Evolutionary conservation across 2,888 invertebrate species (phyloP).

Genomic region (Spilarctia lutea): DNA sequence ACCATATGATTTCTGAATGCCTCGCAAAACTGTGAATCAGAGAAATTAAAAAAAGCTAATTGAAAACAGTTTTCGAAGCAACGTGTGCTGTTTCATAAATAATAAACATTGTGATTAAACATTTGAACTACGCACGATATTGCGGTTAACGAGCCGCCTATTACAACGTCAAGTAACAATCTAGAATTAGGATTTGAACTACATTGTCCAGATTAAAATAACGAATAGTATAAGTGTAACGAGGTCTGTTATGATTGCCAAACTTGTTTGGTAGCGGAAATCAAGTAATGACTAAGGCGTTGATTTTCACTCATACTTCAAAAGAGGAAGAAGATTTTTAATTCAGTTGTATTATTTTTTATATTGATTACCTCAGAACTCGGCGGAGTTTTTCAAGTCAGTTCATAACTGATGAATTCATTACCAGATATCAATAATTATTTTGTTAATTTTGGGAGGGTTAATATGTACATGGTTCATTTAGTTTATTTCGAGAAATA

Average conservation of each 20-base stretch:
- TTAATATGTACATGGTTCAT: too few species aligned
- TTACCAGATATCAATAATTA: too few species aligned
- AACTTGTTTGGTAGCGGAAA: neutral
- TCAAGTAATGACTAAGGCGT: neutral
- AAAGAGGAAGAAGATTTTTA: neutral
- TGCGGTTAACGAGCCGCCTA: slow-evolving; percentile 1
- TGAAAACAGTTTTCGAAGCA: neutral
- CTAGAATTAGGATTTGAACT: neutral
- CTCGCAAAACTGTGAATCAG: neutral
- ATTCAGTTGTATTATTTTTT: neutral
- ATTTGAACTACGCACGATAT: neutral
- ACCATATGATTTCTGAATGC: neutral
- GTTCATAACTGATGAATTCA: too few species aligned
- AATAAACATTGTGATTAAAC: neutral
- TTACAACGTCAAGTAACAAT: neutral
- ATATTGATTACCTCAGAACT: too few species aligned
- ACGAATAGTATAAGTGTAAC: neutral
- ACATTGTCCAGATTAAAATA: neutral
- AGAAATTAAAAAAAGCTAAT: neutral
- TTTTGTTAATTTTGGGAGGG: too few species aligned
- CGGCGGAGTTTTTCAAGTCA: too few species aligned
- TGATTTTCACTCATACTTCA: neutral
- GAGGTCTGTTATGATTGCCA: neutral
- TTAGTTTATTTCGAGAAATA: too few species aligned
- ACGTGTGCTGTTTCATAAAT: neutral